phyloP scores from a whole-genome alignment of 2,888 invertebrate genomes.

The Drosophila kambysellisi region DNA sequence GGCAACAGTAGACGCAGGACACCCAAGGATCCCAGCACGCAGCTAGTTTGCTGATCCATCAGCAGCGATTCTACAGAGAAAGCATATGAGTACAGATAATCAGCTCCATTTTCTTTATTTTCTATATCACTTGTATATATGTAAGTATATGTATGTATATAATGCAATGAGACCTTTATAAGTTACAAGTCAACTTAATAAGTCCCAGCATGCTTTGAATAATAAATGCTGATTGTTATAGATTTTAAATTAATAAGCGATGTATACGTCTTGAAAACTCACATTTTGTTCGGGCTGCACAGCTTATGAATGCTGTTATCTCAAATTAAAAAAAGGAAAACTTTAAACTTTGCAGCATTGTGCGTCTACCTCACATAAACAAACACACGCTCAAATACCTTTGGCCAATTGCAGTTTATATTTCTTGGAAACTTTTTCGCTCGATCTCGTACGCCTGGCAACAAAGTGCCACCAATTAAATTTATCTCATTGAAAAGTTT shows the following conservation, averaged over 20 bases:
- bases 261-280: not conserved
- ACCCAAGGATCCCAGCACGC: slow-evolving; percentile 89
- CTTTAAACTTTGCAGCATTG: slow-evolving; percentile 60
- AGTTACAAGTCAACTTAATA: not conserved
- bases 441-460: slow-evolving; percentile 64
- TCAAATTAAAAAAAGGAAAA: slow-evolving; percentile 75
- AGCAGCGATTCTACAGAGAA: slow-evolving; percentile 79
- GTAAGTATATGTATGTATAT: slow-evolving; percentile 10
- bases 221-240: not conserved
- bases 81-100: slow-evolving; percentile 1
- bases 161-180: not conserved
- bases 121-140: not conserved
- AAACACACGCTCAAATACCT: slow-evolving; percentile 42
- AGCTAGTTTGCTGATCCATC: slow-evolving; percentile 84
- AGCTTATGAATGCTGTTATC: slow-evolving; percentile 58
- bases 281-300: slow-evolving; percentile 26
- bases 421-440: slow-evolving; percentile 67
- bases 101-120: not conserved
- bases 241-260: not conserved
- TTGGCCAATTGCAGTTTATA: slow-evolving; percentile 76
- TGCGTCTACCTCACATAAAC: slow-evolving; percentile 47
- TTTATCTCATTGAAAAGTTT: slow-evolving; percentile 83
- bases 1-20: slow-evolving; percentile 89
- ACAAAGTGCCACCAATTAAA: slow-evolving; percentile 83
- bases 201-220: not conserved